Conservation (phyloP, 2,888 invertebrate species). For the Metopia argyrocephala region DNA sequence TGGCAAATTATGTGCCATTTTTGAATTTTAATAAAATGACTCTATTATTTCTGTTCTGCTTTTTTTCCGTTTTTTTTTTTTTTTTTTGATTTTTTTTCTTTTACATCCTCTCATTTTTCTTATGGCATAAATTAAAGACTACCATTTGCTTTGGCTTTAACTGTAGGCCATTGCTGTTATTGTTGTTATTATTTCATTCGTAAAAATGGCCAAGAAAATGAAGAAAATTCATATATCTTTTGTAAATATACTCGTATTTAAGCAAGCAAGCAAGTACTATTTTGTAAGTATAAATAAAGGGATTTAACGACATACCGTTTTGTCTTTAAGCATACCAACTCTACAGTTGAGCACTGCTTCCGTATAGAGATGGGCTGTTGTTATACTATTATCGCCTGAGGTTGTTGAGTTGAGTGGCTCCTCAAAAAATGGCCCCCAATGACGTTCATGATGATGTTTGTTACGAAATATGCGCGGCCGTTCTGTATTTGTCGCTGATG, state of each 20-base stretch:
- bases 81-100: constrained; percentile 18
- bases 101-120: neutral
- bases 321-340: constrained; percentile 85
- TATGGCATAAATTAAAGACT: neutral
- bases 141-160: neutral
- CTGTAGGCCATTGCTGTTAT: constrained; percentile 2
- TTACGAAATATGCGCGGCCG: constrained; percentile 73
- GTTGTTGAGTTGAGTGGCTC: constrained; percentile 79
- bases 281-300: constrained; percentile 51
- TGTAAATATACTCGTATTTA: neutral
- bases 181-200: neutral
- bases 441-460: constrained; percentile 84
- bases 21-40: constrained; percentile 41
- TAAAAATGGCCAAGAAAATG: neutral
- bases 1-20: constrained; percentile 24
- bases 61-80: constrained; percentile 11
- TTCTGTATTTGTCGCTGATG: constrained; percentile 67
- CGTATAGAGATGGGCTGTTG: constrained; percentile 83
- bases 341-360: constrained; percentile 84
- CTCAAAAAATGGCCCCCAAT: constrained; percentile 87
- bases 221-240: neutral
- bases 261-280: neutral
- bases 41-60: constrained; percentile 11
- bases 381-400: constrained; percentile 80
- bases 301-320: constrained; percentile 80